A percentile compares a stretch with the other conserved stretches of the same genome.
These are phyloP conservation scores for Stylophora pistillata DNA, from an alignment of 64 coral and sea anemone species.

Conservation along the genomic window DNA sequence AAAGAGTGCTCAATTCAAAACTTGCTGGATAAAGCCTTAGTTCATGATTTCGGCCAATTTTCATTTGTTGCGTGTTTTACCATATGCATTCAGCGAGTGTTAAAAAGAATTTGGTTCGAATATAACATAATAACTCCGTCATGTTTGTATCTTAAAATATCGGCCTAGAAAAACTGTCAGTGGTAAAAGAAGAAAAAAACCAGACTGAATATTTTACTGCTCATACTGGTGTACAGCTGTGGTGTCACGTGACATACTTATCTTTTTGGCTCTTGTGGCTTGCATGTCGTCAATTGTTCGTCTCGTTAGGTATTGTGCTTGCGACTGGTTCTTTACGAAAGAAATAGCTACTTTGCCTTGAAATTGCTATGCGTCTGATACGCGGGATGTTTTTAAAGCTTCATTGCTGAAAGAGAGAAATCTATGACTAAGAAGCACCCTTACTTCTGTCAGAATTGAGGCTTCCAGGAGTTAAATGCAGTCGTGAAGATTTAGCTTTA, in stretches of 20 bases:
- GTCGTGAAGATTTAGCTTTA: too few species aligned
- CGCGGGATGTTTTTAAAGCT: not conserved
- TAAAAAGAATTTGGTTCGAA: not conserved
- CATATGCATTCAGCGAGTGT: not conserved
- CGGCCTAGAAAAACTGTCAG: not conserved
- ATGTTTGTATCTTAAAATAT: constrained; percentile 15
- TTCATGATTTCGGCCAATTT: too few species aligned
- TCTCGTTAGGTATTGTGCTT: constrained; percentile 17
- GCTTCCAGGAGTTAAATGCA: not conserved
- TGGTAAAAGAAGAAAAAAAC: not conserved
- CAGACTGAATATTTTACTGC: not conserved
- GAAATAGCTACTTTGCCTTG: not conserved
- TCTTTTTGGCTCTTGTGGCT: not conserved
- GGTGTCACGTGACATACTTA: constrained; percentile 30
- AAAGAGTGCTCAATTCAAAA: too few species aligned
- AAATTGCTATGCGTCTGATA: not conserved
- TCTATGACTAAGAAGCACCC: not conserved
- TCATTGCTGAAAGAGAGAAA: not conserved
- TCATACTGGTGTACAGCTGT: not conserved
- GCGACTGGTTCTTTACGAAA: not conserved
- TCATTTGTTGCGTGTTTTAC: not conserved
- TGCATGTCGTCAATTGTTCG: not conserved
- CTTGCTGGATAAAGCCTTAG: too few species aligned
- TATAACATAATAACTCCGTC: constrained; percentile 2
- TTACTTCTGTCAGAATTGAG: not conserved